Percentiles rank a stretch among this genome's conserved stretches.
phyloP scores from a whole-genome alignment of 2,888 invertebrate genomes.

The Chloromyia formosa region DNA sequence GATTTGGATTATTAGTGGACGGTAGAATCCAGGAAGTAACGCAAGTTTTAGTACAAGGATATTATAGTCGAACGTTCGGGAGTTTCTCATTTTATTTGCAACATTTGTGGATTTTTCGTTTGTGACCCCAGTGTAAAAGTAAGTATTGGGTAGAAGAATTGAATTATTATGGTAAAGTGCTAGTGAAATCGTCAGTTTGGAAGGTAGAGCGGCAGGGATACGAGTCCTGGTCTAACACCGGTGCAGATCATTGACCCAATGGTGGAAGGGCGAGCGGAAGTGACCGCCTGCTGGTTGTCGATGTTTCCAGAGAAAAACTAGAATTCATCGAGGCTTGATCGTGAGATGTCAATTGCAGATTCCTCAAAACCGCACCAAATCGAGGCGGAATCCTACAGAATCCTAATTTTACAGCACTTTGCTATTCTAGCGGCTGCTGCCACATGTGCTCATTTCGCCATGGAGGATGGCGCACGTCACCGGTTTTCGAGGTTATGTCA shows the following conservation, averaged over 20 bases:
- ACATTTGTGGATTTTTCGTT: conserved; percentile 16
- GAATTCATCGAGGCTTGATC: no score
- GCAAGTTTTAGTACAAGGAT: neutral
- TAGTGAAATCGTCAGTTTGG: neutral
- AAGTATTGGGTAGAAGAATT: conserved; percentile 23
- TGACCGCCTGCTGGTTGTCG: no score
- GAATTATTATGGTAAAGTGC: neutral
- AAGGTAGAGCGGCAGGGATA: neutral
- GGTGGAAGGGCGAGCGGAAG: neutral
- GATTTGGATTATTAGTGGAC: no score
- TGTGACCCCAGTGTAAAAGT: conserved; percentile 28
- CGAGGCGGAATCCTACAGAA: no score
- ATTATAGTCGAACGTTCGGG: neutral
- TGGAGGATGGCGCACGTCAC: conserved; percentile 15
- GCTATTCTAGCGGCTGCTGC: neutral
- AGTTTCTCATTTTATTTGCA: conserved; percentile 1
- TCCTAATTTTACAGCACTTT: no score
- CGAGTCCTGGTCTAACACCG: neutral
- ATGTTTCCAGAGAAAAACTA: no score
- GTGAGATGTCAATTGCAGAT: no score
- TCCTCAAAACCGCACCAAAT: no score
- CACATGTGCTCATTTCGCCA: conserved; percentile 27
- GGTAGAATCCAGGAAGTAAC: no score
- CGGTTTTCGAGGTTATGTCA: conserved; percentile 9
- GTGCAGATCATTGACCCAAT: neutral